A percentile compares a stretch with the other conserved stretches of the same genome.
These are phyloP conservation scores for Trisateles emortualis DNA, from an alignment of 2,888 invertebrate genomes.

Conservation along the genomic window DNA sequence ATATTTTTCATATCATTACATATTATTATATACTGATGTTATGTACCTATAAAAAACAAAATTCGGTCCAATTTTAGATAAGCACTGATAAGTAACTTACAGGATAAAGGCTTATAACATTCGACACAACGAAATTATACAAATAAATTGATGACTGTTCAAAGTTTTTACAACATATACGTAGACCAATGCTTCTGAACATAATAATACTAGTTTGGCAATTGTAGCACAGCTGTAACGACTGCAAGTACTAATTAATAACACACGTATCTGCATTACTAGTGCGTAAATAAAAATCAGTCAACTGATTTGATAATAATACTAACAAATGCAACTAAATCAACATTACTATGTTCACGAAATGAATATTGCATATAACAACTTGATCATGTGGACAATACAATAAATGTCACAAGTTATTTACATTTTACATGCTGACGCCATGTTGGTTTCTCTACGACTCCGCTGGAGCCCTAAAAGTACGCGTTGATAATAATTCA, in stretches of 20 bases:
- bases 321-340: constrained; percentile 7
- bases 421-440: constrained; percentile 84
- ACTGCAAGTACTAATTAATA: constrained; percentile 28
- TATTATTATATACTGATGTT: too few relatives aligned
- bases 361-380: constrained; percentile 22
- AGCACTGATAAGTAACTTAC: background rate
- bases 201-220: constrained; percentile 26
- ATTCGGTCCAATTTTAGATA: too few relatives aligned
- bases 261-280: constrained; percentile 25
- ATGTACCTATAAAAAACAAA: too few relatives aligned
- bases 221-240: constrained; percentile 38
- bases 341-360: constrained; percentile 23
- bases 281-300: constrained; percentile 19
- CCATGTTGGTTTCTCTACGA: constrained; percentile 82
- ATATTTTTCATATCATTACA: background rate
- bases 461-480: constrained; percentile 73
- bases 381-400: constrained; percentile 49
- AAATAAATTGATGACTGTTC: background rate
- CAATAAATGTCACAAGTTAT: constrained; percentile 76
- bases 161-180: constrained; percentile 2
- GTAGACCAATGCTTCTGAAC: constrained; percentile 9
- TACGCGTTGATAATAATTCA: constrained; percentile 54
- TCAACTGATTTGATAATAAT: constrained; percentile 17
- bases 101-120: too few relatives aligned
- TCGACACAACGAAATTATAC: too few relatives aligned